A percentile compares a stretch with the other conserved stretches of the same genome.
Conservation (phyloP, 2,797 vertebrate species). For the Sebastes cheni region DNA sequence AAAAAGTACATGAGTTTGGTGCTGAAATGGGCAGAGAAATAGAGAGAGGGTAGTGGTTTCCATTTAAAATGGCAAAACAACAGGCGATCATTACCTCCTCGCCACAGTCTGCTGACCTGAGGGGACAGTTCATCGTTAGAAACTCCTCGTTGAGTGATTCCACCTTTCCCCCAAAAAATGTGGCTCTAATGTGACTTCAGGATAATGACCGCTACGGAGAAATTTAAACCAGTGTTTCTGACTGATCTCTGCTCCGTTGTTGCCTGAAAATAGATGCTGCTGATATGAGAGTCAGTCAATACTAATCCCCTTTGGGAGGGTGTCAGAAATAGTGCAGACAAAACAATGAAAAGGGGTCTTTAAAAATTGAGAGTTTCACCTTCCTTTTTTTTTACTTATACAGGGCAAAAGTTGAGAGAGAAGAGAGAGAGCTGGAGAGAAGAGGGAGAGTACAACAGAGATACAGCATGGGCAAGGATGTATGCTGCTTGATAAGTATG, state of each 20-base stretch:
- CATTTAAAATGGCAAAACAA: conserved; percentile 31
- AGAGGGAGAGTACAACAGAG: background rate
- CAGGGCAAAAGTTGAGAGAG: background rate
- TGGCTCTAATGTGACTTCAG: background rate
- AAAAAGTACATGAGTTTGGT: conserved; percentile 15
- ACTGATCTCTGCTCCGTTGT: conserved; percentile 26
- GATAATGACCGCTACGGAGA: conserved; percentile 13
- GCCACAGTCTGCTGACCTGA: conserved; percentile 1
- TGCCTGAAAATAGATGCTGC: conserved; percentile 24
- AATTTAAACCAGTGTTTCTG: conserved; percentile 29
- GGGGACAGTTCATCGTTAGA: conserved; percentile 12
- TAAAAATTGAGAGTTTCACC: conserved; percentile 17
- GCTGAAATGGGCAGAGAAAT: background rate
- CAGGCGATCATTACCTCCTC: conserved; percentile 11
- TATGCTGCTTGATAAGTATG: background rate
- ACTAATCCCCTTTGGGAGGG: conserved; percentile 10
- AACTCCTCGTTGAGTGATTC: background rate
- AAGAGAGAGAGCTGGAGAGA: background rate
- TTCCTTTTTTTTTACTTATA: background rate
- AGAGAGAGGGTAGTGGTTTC: conserved; percentile 9
- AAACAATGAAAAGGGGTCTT: conserved; percentile 42
- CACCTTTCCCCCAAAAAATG: background rate
- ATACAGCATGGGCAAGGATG: background rate
- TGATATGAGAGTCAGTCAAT: conserved; percentile 36
- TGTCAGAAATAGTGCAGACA: conserved; percentile 26